Evolutionary conservation across 2,797 vertebrate species (phyloP).

Genomic region (Alca torda): DNA sequence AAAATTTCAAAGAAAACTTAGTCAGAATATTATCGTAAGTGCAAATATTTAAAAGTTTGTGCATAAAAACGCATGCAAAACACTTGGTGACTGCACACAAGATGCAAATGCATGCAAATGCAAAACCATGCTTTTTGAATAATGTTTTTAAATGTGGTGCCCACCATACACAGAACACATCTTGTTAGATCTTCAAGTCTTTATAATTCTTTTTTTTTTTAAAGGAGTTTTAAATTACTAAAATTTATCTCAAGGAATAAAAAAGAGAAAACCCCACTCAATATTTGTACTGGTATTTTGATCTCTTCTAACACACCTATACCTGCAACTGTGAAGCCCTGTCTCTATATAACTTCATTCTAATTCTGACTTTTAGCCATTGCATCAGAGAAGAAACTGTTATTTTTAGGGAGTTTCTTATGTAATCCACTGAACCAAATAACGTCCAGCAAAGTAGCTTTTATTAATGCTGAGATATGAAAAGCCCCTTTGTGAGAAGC

Average conservation of each 20-base stretch:
- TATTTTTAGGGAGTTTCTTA: not conserved
- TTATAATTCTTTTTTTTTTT: not conserved
- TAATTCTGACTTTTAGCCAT: not conserved
- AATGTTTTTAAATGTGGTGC: not conserved
- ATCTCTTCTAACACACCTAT: not conserved
- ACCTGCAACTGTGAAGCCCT: not conserved
- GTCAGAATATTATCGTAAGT: not conserved
- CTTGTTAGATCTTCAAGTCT: not conserved
- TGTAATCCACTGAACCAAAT: not conserved
- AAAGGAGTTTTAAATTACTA: not conserved
- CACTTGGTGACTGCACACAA: not conserved
- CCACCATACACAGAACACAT: not conserved
- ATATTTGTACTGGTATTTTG: not conserved
- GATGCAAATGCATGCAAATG: not conserved
- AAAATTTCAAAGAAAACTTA: not conserved
- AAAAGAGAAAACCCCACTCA: not conserved
- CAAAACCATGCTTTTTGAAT: not conserved
- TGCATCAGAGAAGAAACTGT: not conserved
- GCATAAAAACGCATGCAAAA: not conserved
- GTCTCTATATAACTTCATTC: not conserved
- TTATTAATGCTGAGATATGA: constrained; percentile 52
- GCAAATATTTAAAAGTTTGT: not conserved
- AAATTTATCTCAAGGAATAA: not conserved
- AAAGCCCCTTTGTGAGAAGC: constrained; percentile 32
- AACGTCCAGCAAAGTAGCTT: constrained; percentile 6